Conservation (phyloP, 2,888 invertebrate species). For the Dynastes maya region DNA sequence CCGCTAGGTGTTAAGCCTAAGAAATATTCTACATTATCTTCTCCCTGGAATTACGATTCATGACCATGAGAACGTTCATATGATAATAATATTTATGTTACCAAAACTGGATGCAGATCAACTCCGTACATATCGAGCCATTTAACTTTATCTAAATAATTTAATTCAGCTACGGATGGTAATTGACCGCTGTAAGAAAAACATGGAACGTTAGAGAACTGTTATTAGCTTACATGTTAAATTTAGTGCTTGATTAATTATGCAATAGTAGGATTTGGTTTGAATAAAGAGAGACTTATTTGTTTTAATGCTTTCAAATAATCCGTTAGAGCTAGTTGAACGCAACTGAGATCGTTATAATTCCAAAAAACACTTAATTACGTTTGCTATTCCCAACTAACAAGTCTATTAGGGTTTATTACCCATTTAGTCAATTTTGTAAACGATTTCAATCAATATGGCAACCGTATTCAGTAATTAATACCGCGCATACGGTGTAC, state of each 20-base stretch:
- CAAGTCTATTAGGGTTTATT: background rate
- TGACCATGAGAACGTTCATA: conserved; percentile 11
- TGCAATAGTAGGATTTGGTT: background rate
- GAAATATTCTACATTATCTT: conserved; percentile 97
- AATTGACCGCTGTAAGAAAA: conserved; percentile 82
- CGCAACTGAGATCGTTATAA: no score
- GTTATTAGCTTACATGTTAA: background rate
- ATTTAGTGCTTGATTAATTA: background rate
- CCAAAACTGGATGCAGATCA: conserved; percentile 96
- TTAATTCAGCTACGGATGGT: conserved; percentile 93
- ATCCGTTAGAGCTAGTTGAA: no score
- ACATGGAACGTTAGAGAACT: conserved; percentile 4
- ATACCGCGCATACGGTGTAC: background rate
- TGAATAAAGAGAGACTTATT: no score
- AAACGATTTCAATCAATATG: conserved; percentile 1
- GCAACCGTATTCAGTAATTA: conserved; percentile 4
- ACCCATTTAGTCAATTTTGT: background rate
- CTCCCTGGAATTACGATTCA: conserved; percentile 77
- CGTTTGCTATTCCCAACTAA: no score
- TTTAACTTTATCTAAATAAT: conserved; percentile 97
- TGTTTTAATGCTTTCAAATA: no score
- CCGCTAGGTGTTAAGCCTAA: conserved; percentile 96
- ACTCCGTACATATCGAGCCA: conserved; percentile 99
- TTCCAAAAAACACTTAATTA: no score
- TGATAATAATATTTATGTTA: conserved; percentile 68